phyloP scores from a whole-genome alignment of 2,888 invertebrate species.

The Troides aeacus region DNA sequence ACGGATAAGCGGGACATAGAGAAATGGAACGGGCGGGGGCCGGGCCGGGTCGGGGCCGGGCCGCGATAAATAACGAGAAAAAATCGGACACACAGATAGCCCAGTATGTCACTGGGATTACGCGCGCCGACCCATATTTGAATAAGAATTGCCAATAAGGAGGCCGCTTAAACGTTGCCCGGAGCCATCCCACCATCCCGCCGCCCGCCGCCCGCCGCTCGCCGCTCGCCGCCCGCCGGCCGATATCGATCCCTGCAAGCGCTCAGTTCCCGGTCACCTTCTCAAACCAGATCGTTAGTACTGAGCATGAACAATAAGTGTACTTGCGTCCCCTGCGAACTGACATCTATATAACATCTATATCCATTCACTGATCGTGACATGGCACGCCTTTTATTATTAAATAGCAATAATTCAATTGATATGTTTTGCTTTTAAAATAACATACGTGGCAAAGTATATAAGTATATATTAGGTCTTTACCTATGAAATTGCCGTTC shows the following conservation, averaged over 20 bases:
- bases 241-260: slow-evolving; percentile 57
- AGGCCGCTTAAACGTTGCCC: slow-evolving; percentile 55
- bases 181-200: slow-evolving; percentile 48
- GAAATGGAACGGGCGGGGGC: slow-evolving; percentile 65
- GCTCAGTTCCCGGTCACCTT: slow-evolving; percentile 35
- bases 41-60: slow-evolving; percentile 53
- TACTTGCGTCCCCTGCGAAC: too few species aligned
- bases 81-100: slow-evolving; percentile 67
- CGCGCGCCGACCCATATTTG: slow-evolving; percentile 61
- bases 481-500: too few species aligned
- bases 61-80: slow-evolving; percentile 67
- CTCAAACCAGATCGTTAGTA: too few species aligned
- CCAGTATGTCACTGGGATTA: slow-evolving; percentile 74
- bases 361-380: too few species aligned
- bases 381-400: too few species aligned
- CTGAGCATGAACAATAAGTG: too few species aligned
- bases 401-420: too few species aligned
- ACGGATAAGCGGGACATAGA: slow-evolving; percentile 74
- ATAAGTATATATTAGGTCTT: too few species aligned
- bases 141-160: slow-evolving; percentile 76
- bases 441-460: too few species aligned
- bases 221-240: slow-evolving; percentile 44
- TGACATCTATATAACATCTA: too few species aligned
- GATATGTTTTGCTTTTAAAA: too few species aligned
- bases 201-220: slow-evolving; percentile 34